phyloP scores from a whole-genome alignment of 2,888 invertebrate genomes.

The Hirtodrosophila trivittata region DNA sequence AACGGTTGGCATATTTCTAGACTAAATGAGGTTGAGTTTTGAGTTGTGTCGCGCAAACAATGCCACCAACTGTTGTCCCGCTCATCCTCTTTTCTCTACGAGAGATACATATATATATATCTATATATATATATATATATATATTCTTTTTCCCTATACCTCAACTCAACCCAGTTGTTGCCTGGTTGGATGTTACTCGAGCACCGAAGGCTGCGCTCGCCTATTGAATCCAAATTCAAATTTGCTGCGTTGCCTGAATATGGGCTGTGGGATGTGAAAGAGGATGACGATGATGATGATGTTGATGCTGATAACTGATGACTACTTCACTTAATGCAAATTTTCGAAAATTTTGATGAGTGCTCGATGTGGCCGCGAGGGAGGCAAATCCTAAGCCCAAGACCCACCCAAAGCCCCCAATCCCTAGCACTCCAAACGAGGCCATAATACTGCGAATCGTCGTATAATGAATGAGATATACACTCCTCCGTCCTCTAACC shows the following conservation, averaged over 20 bases:
- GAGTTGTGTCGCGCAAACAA: constrained; percentile 74
- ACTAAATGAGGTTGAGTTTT: constrained; percentile 75
- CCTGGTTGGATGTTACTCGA: constrained; percentile 47
- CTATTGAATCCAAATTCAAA: constrained; percentile 73
- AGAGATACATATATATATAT: too few species aligned
- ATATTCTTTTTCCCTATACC: too few species aligned
- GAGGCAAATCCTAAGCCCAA: too few species aligned
- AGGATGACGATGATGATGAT: constrained; percentile 34
- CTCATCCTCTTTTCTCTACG: neutral
- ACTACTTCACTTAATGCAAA: constrained; percentile 80
- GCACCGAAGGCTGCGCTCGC: constrained; percentile 32
- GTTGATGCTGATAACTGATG: constrained; percentile 74
- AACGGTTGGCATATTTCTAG: constrained; percentile 73
- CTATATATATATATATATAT: too few species aligned
- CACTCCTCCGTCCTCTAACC: neutral
- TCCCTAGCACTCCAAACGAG: constrained; percentile 61
- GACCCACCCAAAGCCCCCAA: constrained; percentile 15
- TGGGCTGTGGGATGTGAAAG: neutral
- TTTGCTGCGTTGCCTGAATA: constrained; percentile 74
- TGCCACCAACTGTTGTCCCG: constrained; percentile 56
- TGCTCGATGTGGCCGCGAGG: constrained; percentile 42
- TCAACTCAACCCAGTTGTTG: constrained; percentile 21
- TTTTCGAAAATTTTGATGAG: constrained; percentile 67
- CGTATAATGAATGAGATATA: constrained; percentile 74
- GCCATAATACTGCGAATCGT: constrained; percentile 75